Evolutionary conservation across 2,888 invertebrate species (phyloP).

Genomic region (Melinaea marsaeus): DNA sequence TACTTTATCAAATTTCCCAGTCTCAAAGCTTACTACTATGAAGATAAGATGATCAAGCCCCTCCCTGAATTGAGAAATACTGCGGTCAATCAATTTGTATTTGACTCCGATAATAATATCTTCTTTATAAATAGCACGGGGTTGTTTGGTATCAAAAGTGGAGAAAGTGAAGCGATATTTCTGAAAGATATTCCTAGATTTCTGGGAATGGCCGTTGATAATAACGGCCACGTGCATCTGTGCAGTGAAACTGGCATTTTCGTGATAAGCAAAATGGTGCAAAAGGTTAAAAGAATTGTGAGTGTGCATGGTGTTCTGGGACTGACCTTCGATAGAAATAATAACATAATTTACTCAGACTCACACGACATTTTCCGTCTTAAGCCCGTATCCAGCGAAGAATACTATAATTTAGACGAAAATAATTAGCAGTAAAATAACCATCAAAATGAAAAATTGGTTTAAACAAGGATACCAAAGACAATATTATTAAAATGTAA

Average conservation of each 20-base stretch:
- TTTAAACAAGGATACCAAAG: too few relatives aligned
- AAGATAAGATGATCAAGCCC: slow-evolving; percentile 43
- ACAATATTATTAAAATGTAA: too few relatives aligned
- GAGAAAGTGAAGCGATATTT: slow-evolving; percentile 36
- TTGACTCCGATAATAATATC: slow-evolving; percentile 51
- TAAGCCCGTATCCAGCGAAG: slow-evolving; percentile 35
- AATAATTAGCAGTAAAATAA: neutral
- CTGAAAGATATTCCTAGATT: slow-evolving; percentile 51
- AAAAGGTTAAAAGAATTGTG: slow-evolving; percentile 52
- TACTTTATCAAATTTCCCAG: slow-evolving; percentile 64
- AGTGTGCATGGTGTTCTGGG: slow-evolving; percentile 55
- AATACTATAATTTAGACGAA: slow-evolving; percentile 12
- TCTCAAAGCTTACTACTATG: slow-evolving; percentile 51
- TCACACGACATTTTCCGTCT: slow-evolving; percentile 57
- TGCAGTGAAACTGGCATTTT: slow-evolving; percentile 63
- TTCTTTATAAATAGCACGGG: slow-evolving; percentile 62
- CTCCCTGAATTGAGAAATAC: slow-evolving; percentile 41
- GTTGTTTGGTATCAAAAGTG: slow-evolving; percentile 49
- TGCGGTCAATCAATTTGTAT: slow-evolving; percentile 57
- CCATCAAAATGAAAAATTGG: too few relatives aligned
- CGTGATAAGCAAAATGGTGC: slow-evolving; percentile 48
- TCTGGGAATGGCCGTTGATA: slow-evolving; percentile 54
- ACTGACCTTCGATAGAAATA: slow-evolving; percentile 55
- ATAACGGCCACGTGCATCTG: slow-evolving; percentile 49
- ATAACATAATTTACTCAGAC: slow-evolving; percentile 62